Evolutionary conservation across 2,888 invertebrate species (phyloP).

Genomic region (Dexiosoma caninum): DNA sequence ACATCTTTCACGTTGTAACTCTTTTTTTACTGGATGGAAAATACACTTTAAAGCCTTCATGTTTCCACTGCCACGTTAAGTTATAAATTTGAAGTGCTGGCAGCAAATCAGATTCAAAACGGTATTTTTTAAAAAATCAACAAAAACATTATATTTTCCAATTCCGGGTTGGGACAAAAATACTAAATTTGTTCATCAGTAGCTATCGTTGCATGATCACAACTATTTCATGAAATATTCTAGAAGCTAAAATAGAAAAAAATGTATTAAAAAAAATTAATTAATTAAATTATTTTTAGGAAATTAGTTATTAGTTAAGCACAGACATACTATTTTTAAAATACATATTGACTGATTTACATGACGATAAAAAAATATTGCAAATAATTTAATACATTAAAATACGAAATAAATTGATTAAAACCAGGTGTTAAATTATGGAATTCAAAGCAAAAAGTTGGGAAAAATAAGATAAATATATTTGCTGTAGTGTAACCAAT

Average conservation of each 20-base stretch:
- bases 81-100: neutral
- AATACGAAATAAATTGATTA: neutral
- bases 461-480: no score
- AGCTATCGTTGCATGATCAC: conserved; percentile 18
- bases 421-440: no score
- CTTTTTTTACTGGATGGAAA: conserved; percentile 74
- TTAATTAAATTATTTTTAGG: neutral
- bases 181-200: conserved; percentile 13
- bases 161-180: no score
- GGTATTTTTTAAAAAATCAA: neutral
- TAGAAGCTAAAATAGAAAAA: conserved; percentile 28
- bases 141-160: neutral
- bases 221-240: neutral
- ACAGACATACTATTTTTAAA: neutral
- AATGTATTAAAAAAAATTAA: conserved; percentile 1
- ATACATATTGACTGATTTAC: neutral
- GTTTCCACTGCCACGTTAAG: neutral
- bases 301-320: neutral
- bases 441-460: no score
- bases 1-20: conserved; percentile 73
- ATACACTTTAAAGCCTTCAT: conserved; percentile 62
- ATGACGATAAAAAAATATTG: neutral
- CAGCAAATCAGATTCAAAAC: neutral
- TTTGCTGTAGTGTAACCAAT: no score
- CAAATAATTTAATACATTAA: neutral